Evolutionary conservation across 1,140 invertebrate species (phyloP).

Genomic region (Oncopeltus fasciatus): DNA sequence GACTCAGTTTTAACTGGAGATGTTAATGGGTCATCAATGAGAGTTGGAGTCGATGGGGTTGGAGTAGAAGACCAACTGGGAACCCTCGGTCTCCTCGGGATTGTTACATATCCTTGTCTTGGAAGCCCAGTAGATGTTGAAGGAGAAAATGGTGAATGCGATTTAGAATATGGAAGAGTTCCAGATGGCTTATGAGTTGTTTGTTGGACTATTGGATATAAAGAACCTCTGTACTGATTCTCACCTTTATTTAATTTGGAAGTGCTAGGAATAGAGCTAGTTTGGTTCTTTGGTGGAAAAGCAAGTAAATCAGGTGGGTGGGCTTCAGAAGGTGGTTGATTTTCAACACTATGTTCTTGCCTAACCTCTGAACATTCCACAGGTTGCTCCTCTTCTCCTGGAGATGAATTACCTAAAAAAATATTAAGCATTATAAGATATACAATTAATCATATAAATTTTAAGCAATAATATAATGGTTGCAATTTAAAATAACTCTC

Average conservation of each 20-base stretch:
- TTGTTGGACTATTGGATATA: constrained; percentile 31
- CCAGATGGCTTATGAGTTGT: constrained; percentile 40
- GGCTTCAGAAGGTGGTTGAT: constrained; percentile 5
- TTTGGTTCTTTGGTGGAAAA: constrained; percentile 48
- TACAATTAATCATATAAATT: background rate
- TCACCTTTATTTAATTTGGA: constrained; percentile 53
- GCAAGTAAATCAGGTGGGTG: constrained; percentile 70
- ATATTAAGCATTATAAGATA: background rate
- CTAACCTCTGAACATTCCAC: constrained; percentile 13
- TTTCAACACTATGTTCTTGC: background rate
- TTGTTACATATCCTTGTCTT: constrained; percentile 65
- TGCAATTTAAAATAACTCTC: too few relatives aligned
- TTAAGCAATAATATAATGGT: too few relatives aligned
- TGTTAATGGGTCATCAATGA: constrained; percentile 22
- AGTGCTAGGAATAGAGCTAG: constrained; percentile 46
- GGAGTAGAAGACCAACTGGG: constrained; percentile 60
- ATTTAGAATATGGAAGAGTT: constrained; percentile 54
- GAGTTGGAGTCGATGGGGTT: constrained; percentile 36
- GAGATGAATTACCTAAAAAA: constrained; percentile 31
- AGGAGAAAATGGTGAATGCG: constrained; percentile 50
- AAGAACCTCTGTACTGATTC: constrained; percentile 20
- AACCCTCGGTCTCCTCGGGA: constrained; percentile 62
- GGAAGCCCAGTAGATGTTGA: constrained; percentile 43
- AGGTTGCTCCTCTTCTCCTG: constrained; percentile 23
- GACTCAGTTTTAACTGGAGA: constrained; percentile 42